Evolutionary conservation across 1,140 invertebrate species (phyloP).

Genomic region (Yoshiicerus persimilis): DNA sequence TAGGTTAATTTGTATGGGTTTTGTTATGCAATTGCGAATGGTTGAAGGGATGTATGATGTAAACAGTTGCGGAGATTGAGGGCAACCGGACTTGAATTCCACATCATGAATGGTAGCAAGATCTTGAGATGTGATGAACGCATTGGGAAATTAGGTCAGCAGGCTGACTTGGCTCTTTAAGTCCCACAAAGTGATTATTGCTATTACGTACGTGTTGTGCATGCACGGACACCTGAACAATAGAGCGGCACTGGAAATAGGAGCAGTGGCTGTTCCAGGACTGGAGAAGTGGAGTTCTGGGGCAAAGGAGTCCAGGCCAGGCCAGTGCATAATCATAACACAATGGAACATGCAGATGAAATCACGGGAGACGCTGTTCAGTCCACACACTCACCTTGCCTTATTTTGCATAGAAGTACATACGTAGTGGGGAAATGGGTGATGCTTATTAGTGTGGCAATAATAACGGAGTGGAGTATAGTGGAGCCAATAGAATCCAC

Average conservation of each 20-base stretch:
- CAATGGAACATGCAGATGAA: background rate
- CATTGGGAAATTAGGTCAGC: conserved; percentile 45
- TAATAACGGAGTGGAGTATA: background rate
- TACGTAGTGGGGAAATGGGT: background rate
- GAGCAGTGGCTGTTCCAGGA: background rate
- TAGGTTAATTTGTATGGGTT: background rate
- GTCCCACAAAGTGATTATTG: background rate
- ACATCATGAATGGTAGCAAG: conserved; percentile 16
- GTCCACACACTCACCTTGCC: background rate
- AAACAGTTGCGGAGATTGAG: background rate
- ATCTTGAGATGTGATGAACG: conserved; percentile 47
- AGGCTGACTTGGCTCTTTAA: background rate
- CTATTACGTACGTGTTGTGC: background rate
- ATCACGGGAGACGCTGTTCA: background rate
- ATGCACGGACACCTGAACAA: background rate
- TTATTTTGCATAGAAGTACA: background rate
- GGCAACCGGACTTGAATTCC: conserved; percentile 10
- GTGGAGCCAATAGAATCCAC: background rate
- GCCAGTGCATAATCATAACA: background rate
- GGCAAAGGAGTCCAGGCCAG: no score
- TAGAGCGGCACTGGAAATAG: background rate
- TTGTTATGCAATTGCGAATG: background rate
- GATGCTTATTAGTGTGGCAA: background rate
- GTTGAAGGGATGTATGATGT: background rate
- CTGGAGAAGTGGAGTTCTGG: background rate